These are phyloP conservation scores for Heterocephalus glaber DNA, from an alignment of 2,113 vertebrate species.

Conservation along the genomic window DNA sequence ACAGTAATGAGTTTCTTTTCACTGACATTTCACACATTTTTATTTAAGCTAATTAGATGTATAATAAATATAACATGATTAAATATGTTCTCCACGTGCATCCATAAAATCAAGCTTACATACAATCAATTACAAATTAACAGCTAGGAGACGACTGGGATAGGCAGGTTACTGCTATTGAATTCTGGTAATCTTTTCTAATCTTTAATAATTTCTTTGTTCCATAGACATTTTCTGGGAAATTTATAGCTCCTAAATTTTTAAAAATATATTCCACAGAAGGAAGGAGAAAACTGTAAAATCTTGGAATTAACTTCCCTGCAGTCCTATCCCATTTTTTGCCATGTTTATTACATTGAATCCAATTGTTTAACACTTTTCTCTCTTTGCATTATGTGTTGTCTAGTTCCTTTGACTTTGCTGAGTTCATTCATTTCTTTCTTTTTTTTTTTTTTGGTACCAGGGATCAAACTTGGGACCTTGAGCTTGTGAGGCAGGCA, in stretches of 20 bases:
- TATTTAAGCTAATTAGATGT: constrained; percentile 34
- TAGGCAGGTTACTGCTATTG: not conserved
- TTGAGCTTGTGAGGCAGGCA: too few species aligned
- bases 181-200: not conserved
- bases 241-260: not conserved
- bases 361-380: not conserved
- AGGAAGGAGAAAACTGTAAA: not conserved
- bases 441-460: too few species aligned
- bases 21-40: constrained; percentile 35
- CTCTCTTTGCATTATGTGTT: not conserved
- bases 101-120: not conserved
- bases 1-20: not conserved
- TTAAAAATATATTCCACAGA: not conserved
- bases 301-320: not conserved
- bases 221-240: not conserved
- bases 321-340: not conserved
- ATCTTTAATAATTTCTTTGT: not conserved
- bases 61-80: constrained; percentile 6
- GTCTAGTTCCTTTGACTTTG: not conserved
- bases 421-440: not conserved
- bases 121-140: not conserved
- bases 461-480: too few species aligned
- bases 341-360: not conserved
- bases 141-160: not conserved
- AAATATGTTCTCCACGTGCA: not conserved